Evolutionary conservation across 2,113 vertebrate species (phyloP).

Genomic region (Myanophis thanlyinensis): DNA sequence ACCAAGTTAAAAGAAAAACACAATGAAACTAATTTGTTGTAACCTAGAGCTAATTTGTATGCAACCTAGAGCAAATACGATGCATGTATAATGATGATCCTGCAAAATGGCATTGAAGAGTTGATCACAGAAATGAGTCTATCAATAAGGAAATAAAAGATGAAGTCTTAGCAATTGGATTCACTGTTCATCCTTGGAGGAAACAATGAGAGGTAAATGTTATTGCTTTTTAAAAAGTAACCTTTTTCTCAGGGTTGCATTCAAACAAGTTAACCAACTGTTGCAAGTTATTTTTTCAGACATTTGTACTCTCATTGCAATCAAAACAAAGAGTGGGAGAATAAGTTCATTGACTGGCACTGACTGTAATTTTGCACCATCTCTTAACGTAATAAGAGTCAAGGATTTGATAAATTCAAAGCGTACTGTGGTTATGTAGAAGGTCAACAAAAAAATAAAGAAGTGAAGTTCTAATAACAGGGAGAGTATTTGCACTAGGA

Average conservation of each 20-base stretch:
- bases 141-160: background rate
- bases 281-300: background rate
- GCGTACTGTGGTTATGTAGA: background rate
- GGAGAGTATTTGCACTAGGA: background rate
- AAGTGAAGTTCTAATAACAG: background rate
- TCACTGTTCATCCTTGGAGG: background rate
- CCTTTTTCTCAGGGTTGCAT: background rate
- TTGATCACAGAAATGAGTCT: background rate
- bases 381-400: background rate
- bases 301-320: background rate
- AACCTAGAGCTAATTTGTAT: background rate
- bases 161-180: background rate
- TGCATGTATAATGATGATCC: background rate
- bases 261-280: background rate
- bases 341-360: background rate
- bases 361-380: background rate
- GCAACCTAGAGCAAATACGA: background rate
- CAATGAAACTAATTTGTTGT: background rate
- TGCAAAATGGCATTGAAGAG: background rate
- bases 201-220: background rate
- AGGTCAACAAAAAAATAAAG: background rate
- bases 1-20: background rate
- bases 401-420: background rate
- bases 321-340: background rate
- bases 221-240: background rate